Base-by-base conservation (phyloP, 1,140 invertebrate species). In the Neodiprion virginianus region DNA sequence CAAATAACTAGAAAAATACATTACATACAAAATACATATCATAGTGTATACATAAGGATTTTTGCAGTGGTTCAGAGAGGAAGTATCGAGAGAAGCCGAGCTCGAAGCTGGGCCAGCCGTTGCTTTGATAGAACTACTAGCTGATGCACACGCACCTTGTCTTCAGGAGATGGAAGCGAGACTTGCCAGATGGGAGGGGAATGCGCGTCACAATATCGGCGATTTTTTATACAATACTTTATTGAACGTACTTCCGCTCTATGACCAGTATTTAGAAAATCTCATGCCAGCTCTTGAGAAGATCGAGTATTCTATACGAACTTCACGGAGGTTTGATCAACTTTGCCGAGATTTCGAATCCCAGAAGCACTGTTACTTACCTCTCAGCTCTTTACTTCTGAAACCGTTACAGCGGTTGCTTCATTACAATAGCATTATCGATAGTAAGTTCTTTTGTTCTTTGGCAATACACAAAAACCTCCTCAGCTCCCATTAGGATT, bases 361-460 rank as follows among this genome's bases (percentile, higher is more conserved):
- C 65, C 94, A 96, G 82, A 95, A 95, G 88, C 91, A 96, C 66
- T 96, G 95, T 82, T 96, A 96, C 83, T 89, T 98, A 73, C 97
- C 97, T 69, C 89, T 98, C 53, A 95, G 94, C 14, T 93, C 93
- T 47, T 95, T 98, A 82, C 89, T 98, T 40, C 88, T 98, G 71
- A 96, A 97, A 83, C 97, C 97, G 53, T 90, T 97, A 67, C 96
- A 98, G 88, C 90, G 97, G 72, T 87, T 98, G 67, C 89, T 97
- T 48, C 96, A 98, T 86, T 97, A 97, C 86, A 92, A 94, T 83
- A 90, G 92, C 74, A 90, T 98, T 79, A 90, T 98, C 69, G 93
- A 96, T 85, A 91, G 96, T 97, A 91, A 91, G 93, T 90, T 66
- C 23, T 72, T 40, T 69, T 21, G 17, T 21, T 21, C 17, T 21